phyloP scores from a whole-genome alignment of 2,113 vertebrate genomes.

The Cephalopterus ornatus region DNA sequence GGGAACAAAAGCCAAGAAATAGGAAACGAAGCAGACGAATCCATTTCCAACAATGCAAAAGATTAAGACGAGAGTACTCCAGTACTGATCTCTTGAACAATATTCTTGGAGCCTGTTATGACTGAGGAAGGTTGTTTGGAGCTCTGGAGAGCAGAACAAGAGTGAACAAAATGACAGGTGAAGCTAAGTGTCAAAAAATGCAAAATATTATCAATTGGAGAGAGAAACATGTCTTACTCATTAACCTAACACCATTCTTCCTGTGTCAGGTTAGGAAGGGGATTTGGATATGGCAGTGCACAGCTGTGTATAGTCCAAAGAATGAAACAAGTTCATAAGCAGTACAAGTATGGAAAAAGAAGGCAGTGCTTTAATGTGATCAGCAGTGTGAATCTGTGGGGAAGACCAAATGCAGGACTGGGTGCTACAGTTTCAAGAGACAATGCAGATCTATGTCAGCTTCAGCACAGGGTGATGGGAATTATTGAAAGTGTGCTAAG shows the following conservation, averaged over 20 bases:
- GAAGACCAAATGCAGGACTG: background rate
- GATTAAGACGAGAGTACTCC: background rate
- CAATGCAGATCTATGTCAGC: background rate
- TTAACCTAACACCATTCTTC: background rate
- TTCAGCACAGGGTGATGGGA: background rate
- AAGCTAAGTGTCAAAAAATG: background rate
- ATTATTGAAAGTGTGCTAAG: background rate
- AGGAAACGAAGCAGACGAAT: background rate
- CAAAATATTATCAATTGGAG: background rate
- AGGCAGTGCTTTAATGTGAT: background rate
- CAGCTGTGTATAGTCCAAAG: background rate
- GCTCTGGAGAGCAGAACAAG: background rate
- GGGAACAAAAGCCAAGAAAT: background rate
- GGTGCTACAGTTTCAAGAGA: background rate
- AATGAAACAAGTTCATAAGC: background rate
- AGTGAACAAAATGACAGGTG: background rate
- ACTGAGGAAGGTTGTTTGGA: background rate
- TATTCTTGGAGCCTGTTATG: background rate
- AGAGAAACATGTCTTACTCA: background rate
- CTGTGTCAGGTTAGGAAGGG: background rate
- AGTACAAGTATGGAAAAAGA: background rate
- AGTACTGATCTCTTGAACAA: background rate
- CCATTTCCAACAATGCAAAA: background rate
- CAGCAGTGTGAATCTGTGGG: fast-evolving
- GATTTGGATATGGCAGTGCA: background rate